Evolutionary conservation across 2,797 vertebrate genomes (phyloP).

Genomic region (Sebastes variabilis): DNA sequence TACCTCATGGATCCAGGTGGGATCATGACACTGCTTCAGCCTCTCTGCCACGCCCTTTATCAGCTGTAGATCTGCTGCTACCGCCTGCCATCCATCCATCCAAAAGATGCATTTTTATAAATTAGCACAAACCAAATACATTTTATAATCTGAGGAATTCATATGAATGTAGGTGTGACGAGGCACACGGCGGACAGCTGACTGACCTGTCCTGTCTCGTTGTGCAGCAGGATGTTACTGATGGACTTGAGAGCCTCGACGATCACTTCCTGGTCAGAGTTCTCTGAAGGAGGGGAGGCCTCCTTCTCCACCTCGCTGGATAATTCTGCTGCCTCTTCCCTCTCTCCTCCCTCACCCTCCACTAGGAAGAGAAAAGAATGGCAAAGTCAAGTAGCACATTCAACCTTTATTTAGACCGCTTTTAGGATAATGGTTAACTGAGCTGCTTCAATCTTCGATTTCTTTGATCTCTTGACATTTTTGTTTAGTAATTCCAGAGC

Average conservation of each 20-base stretch:
- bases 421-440: background rate
- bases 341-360: conserved; percentile 6
- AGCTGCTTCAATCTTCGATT: background rate
- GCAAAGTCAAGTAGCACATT: background rate
- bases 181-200: background rate
- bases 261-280: conserved; percentile 86
- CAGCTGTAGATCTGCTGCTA: conserved; percentile 80
- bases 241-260: conserved; percentile 92
- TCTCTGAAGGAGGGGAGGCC: conserved; percentile 65
- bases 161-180: background rate
- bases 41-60: conserved; percentile 85
- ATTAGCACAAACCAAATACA: background rate
- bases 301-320: conserved; percentile 38
- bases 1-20: conserved; percentile 84
- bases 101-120: background rate
- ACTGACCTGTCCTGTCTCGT: conserved; percentile 80
- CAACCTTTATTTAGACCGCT: background rate
- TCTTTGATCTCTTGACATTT: background rate
- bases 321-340: background rate
- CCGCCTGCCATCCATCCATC: conserved; percentile 61
- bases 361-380: background rate
- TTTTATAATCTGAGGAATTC: background rate
- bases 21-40: conserved; percentile 84
- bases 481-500: background rate
- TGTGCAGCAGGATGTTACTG: conserved; percentile 93